phyloP scores from a whole-genome alignment of 1,140 invertebrate genomes.

The Euglossa dilemma region DNA sequence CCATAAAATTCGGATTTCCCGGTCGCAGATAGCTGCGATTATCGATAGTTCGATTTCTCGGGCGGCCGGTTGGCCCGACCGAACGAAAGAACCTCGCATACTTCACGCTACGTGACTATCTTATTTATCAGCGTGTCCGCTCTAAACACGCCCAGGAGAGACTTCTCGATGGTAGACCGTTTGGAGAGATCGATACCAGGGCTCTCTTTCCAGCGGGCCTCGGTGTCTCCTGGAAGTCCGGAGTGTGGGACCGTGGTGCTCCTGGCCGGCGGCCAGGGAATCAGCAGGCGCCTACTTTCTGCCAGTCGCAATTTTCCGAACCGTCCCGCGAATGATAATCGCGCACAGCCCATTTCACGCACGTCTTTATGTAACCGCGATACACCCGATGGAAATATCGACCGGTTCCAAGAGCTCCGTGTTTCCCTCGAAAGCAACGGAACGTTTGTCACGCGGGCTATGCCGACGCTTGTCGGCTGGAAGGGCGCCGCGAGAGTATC shows the following conservation, averaged over 20 bases:
- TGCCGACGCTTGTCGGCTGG: not conserved
- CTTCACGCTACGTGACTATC: constrained; percentile 49
- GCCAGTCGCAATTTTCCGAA: constrained; percentile 52
- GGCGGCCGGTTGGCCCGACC: not conserved
- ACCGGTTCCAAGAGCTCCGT: not conserved
- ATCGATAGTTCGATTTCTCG: not conserved
- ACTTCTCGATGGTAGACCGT: constrained; percentile 31
- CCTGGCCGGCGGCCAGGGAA: constrained; percentile 60
- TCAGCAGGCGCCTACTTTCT: constrained; percentile 65
- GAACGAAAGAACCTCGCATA: constrained; percentile 35
- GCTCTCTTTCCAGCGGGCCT: constrained; percentile 15
- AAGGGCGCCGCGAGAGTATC: not conserved
- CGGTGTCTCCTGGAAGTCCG: constrained; percentile 53
- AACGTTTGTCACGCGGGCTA: not conserved
- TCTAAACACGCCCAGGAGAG: constrained; percentile 17
- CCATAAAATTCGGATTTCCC: too few species aligned
- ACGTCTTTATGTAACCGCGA: not conserved
- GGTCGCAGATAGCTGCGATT: too few species aligned
- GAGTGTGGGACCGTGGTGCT: constrained; percentile 54
- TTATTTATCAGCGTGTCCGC: constrained; percentile 38
- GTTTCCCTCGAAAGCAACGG: constrained; percentile 12
- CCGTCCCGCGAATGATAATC: constrained; percentile 60
- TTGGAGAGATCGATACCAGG: constrained; percentile 55
- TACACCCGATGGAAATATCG: constrained; percentile 1
- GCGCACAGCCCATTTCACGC: constrained; percentile 24